phyloP scores from a whole-genome alignment of 2,113 vertebrate genomes.

The Oophaga pumilio region DNA sequence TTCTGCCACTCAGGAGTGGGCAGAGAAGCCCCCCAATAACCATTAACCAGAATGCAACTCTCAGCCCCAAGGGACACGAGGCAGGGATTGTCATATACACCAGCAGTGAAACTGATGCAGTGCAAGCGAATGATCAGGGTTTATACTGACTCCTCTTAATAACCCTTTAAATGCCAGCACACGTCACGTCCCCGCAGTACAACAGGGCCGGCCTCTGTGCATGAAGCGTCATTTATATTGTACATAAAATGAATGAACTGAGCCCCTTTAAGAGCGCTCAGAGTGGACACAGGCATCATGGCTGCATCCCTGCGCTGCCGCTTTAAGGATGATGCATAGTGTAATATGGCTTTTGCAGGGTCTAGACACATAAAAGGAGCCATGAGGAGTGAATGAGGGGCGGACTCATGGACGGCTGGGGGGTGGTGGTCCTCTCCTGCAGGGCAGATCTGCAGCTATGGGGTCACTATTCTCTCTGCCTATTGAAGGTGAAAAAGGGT shows the following conservation, averaged over 20 bases:
- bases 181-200: no score
- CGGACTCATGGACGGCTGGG: not conserved
- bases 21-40: not conserved
- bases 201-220: not conserved
- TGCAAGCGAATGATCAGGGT: no score
- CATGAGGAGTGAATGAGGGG: not conserved
- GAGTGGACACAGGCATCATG: no score
- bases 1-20: no score
- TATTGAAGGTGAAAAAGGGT: constrained; percentile 70
- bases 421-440: not conserved
- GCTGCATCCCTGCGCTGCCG: not conserved
- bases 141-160: not conserved
- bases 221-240: not conserved
- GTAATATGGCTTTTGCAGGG: not conserved
- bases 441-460: not conserved
- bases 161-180: not conserved
- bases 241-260: not conserved
- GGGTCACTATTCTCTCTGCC: constrained; percentile 57
- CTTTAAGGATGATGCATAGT: not conserved
- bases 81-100: no score
- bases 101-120: no score
- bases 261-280: no score
- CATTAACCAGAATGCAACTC: not conserved
- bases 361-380: not conserved
- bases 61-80: not conserved